These are phyloP conservation scores for Corvus cornix DNA, from an alignment of 2,113 vertebrate species.

Conservation along the genomic window DNA sequence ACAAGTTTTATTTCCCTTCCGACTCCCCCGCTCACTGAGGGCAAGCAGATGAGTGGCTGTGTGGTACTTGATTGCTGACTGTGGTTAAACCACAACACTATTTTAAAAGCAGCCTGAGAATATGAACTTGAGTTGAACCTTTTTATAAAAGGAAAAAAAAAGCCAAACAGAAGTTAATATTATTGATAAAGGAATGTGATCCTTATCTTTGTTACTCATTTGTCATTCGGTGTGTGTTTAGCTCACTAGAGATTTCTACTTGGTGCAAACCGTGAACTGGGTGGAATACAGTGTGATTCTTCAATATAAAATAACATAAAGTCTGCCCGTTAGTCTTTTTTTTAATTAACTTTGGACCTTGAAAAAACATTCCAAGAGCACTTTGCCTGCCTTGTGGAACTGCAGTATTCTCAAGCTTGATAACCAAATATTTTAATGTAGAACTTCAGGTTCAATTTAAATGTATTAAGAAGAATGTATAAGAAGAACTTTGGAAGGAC, in stretches of 20 bases:
- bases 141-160: neutral
- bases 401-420: neutral
- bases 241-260: neutral
- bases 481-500: neutral
- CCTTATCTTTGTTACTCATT: fast-evolving
- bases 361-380: neutral
- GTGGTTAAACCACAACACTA: neutral
- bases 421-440: neutral
- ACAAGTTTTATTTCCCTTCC: neutral
- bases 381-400: neutral
- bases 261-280: neutral
- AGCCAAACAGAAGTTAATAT: neutral
- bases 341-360: neutral
- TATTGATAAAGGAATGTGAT: neutral
- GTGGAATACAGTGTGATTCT: neutral
- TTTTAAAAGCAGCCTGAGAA: neutral
- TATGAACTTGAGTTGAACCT: neutral
- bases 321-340: neutral
- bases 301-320: neutral
- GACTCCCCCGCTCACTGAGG: neutral
- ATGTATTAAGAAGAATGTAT: neutral
- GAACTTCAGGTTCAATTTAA: neutral
- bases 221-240: neutral
- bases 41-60: neutral
- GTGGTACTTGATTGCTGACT: neutral